These are phyloP conservation scores for Chrysolina americana DNA, from an alignment of 2,888 invertebrate species.

Conservation along the genomic window DNA sequence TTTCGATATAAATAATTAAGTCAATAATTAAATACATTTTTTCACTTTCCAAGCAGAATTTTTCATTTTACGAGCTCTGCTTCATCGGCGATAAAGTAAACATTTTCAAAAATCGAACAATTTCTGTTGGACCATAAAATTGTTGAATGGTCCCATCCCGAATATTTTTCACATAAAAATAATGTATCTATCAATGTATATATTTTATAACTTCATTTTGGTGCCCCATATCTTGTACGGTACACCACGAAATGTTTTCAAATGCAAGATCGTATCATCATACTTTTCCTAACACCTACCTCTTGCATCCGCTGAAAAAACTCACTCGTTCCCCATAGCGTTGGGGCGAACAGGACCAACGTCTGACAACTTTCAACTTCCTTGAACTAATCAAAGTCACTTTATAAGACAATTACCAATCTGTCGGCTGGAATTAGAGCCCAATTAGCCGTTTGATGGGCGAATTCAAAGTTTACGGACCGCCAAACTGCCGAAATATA, in stretches of 20 bases:
- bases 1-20: too few relatives aligned
- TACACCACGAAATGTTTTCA: not conserved
- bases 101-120: too few relatives aligned
- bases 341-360: not conserved
- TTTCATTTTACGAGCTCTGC: too few relatives aligned
- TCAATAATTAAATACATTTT: too few relatives aligned
- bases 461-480: constrained; percentile 1
- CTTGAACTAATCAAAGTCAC: not conserved
- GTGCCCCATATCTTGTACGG: too few relatives aligned
- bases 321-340: not conserved
- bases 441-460: constrained; percentile 6
- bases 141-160: too few relatives aligned
- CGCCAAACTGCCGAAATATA: constrained; percentile 1
- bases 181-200: too few relatives aligned
- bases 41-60: too few relatives aligned
- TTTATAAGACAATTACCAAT: constrained; percentile 13
- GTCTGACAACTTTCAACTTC: not conserved
- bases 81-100: too few relatives aligned
- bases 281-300: not conserved
- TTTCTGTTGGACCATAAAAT: too few relatives aligned
- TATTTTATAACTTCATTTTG: too few relatives aligned
- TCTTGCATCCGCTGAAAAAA: not conserved
- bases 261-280: not conserved
- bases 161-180: too few relatives aligned
- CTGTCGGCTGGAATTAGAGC: not conserved